Evolutionary conservation across 2,797 vertebrate species (phyloP), one percentile per base, ranked within the genome.

Genomic region (Chelon labrosus): DNA sequence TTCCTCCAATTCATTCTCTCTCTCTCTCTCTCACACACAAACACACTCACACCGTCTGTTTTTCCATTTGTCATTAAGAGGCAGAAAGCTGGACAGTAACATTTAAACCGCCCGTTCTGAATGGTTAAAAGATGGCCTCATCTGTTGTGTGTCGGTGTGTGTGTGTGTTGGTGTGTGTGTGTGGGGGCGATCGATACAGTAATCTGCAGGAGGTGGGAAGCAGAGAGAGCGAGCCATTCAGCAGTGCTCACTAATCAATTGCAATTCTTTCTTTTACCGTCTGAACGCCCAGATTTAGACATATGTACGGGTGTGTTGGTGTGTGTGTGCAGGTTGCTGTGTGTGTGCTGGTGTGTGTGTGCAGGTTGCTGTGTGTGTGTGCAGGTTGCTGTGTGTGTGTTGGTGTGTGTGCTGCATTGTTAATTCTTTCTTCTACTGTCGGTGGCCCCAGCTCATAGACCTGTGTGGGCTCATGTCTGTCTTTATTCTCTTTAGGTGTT

Each of bases 211-310:
- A 89, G 88, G 85, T 78, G 85, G 85, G 81, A 87, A 88, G 87
- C 80, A 73, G 78, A 85, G 80, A 59, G 85, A 87, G 82, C 49
- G 65, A 85, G 61, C 84, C 89, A 82, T 88, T 90, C 88, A 84
- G 83, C 83, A 75, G 35, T 52, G 61, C 82, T 87, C 80, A 74
- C 81, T 85, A 91, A 94, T 93, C 92, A 92, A 92, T 93, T 90
- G 85, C 88, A 89, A 92, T 91, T 88, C 81, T 90, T 89, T 90
- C 85, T 86, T 87, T 92, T 87, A 88, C 84, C 81, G 86, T 91
- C 79, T 82, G 66, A 83, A 79, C 70, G 69, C 58, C 64, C 69
- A 85, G 79, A 88, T 91, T 89, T 89, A 86, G 81, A 86, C 65
- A 20, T 83, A 22, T 66, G 38, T 70, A 63, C 22, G 68, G 51